These are phyloP conservation scores for Oasisia sp. DNA, from an alignment of 2,888 invertebrate genomes.

Conservation along the genomic window DNA sequence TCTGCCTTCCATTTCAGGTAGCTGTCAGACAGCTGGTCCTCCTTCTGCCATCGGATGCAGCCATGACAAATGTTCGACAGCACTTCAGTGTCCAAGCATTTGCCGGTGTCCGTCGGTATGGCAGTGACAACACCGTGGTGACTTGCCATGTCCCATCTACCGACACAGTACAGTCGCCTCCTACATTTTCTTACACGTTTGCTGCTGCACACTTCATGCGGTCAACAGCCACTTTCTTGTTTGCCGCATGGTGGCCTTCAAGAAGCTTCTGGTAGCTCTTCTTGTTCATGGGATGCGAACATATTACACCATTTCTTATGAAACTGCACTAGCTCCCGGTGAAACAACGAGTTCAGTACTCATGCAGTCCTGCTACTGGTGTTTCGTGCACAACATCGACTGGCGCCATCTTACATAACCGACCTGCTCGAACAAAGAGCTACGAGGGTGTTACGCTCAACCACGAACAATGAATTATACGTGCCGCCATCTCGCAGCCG, in stretches of 20 bases:
- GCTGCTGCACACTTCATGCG: not conserved
- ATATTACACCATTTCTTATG: too few species aligned
- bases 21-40: not conserved
- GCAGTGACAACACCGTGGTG: slow-evolving; percentile 3
- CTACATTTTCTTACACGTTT: not conserved
- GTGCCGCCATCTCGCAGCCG: too few species aligned
- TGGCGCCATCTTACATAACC: too few species aligned
- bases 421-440: too few species aligned
- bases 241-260: not conserved
- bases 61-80: not conserved
- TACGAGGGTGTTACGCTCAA: too few species aligned
- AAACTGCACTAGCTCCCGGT: too few species aligned
- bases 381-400: too few species aligned
- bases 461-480: too few species aligned
- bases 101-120: not conserved
- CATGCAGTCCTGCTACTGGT: too few species aligned
- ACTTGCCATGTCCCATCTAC: not conserved
- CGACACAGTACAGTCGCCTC: not conserved
- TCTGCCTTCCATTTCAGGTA: not conserved
- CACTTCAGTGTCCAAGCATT: not conserved
- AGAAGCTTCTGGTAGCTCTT: not conserved
- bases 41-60: not conserved
- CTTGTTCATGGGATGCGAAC: slow-evolving; percentile 7
- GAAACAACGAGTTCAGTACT: too few species aligned
- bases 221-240: not conserved